Evolutionary conservation across 2,797 vertebrate species (phyloP).

Genomic region (Peromyscus aztecus): DNA sequence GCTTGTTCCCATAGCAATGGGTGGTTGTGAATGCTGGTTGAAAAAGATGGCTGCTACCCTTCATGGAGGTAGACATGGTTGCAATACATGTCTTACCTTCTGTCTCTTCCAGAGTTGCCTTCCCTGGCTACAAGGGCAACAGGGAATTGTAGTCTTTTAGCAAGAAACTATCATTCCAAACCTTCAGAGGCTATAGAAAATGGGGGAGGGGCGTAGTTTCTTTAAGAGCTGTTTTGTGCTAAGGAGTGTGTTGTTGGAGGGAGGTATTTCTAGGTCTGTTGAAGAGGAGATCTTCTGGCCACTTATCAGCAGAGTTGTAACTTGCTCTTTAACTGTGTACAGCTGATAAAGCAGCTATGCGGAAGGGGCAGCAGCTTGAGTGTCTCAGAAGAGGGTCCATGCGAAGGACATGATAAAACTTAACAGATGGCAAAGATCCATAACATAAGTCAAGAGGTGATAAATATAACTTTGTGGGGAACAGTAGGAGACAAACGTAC

Average conservation of each 20-base stretch:
- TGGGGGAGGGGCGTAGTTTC: not conserved
- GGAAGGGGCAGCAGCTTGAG: not conserved
- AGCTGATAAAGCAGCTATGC: not conserved
- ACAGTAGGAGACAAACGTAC: not conserved
- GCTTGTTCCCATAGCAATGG: not conserved
- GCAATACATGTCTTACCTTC: not conserved
- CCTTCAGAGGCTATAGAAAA: not conserved
- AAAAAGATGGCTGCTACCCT: not conserved
- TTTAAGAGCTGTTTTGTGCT: not conserved
- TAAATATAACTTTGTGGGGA: not conserved
- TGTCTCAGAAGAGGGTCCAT: not conserved
- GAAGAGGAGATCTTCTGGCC: not conserved
- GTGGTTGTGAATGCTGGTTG: not conserved
- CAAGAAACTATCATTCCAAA: not conserved
- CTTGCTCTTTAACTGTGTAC: not conserved
- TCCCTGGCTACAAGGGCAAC: not conserved
- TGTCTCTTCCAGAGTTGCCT: not conserved
- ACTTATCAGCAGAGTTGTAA: not conserved
- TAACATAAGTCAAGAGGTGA: not conserved
- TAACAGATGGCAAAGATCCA: not conserved
- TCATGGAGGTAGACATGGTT: too few relatives aligned
- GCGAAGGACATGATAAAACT: not conserved
- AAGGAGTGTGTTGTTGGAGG: not conserved
- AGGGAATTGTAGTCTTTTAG: not conserved
- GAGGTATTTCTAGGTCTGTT: not conserved